Conservation (phyloP, 2,888 invertebrate species). For the Spilosoma lubricipeda region DNA sequence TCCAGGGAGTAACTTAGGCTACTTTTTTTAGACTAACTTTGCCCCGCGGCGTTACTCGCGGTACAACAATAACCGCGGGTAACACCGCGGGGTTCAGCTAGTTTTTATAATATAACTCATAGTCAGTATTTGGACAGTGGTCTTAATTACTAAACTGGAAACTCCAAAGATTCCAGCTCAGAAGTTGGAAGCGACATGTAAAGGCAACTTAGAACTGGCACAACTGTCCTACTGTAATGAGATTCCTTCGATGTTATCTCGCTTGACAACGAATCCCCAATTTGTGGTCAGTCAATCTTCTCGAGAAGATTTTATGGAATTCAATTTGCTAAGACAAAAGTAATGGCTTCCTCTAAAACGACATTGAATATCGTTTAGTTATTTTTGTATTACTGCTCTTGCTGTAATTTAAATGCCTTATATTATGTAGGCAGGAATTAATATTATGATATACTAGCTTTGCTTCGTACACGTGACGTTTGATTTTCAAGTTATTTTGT, state of each 20-base stretch:
- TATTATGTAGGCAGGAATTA: not conserved
- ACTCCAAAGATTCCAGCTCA: conserved; percentile 69
- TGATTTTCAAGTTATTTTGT: too few relatives aligned
- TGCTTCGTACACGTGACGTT: too few relatives aligned
- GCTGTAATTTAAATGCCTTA: not conserved
- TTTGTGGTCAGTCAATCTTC: conserved; percentile 85
- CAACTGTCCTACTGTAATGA: conserved; percentile 80
- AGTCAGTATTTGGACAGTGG: conserved; percentile 18
- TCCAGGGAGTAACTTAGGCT: too few relatives aligned
- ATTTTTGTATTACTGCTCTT: conserved; percentile 32
- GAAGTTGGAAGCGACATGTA: conserved; percentile 70
- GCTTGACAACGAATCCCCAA: conserved; percentile 83
- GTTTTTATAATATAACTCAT: too few relatives aligned
- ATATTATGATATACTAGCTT: not conserved
- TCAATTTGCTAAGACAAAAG: conserved; percentile 83
- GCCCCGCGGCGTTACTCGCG: too few relatives aligned
- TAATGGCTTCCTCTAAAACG: conserved; percentile 68
- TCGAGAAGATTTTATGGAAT: conserved; percentile 73
- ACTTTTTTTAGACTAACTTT: too few relatives aligned
- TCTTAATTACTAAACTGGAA: conserved; percentile 48
- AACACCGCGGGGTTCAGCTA: too few relatives aligned
- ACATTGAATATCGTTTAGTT: conserved; percentile 58
- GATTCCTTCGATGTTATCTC: conserved; percentile 83
- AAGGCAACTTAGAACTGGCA: conserved; percentile 63
- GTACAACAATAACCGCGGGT: too few relatives aligned